These are phyloP conservation scores for Amphipyra berbera DNA, from an alignment of 2,888 invertebrate genomes.

Conservation along the genomic window DNA sequence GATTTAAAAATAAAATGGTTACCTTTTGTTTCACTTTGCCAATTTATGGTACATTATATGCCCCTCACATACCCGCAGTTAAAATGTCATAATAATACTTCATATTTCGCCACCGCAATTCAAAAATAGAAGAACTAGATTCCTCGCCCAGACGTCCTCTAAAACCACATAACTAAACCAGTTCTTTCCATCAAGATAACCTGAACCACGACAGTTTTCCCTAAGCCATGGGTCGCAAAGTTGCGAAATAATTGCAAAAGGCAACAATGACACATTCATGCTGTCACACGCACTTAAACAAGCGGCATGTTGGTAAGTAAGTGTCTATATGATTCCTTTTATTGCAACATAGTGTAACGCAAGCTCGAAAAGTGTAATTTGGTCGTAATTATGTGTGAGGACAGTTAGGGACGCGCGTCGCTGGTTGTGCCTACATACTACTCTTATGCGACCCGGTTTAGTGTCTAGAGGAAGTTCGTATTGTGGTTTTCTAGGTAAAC, in stretches of 20 bases:
- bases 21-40: too few species aligned
- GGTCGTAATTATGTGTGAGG: slow-evolving; percentile 54
- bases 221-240: slow-evolving; percentile 35
- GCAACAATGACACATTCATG: slow-evolving; percentile 47
- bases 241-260: slow-evolving; percentile 54
- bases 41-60: too few species aligned
- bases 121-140: slow-evolving; percentile 10
- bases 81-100: neutral
- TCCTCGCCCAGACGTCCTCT: slow-evolving; percentile 16
- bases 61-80: neutral
- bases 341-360: slow-evolving; percentile 52
- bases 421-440: slow-evolving; percentile 41
- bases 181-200: slow-evolving; percentile 52
- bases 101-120: neutral
- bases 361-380: slow-evolving; percentile 52
- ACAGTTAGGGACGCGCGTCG: slow-evolving; percentile 57
- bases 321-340: slow-evolving; percentile 56
- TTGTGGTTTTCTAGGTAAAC: slow-evolving; percentile 24
- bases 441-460: slow-evolving; percentile 54
- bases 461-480: slow-evolving; percentile 20
- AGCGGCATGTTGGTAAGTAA: slow-evolving; percentile 47
- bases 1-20: too few species aligned
- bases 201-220: slow-evolving; percentile 31
- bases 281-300: slow-evolving; percentile 60
- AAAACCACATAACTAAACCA: slow-evolving; percentile 40